phyloP scores from a whole-genome alignment of 2,888 invertebrate species.

The Drosophila melanosoma region DNA sequence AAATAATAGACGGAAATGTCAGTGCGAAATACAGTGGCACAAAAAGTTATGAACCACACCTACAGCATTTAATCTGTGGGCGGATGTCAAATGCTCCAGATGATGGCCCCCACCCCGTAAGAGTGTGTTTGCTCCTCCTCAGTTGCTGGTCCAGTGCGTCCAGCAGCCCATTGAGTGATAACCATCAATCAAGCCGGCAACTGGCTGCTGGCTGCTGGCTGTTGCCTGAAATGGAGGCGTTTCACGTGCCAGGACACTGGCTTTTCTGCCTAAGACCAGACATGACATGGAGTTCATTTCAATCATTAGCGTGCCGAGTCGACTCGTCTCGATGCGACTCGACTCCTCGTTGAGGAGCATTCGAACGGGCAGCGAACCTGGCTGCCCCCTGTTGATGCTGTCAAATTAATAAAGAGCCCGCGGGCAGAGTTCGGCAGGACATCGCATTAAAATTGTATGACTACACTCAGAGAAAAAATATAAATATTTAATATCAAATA shows the following conservation, averaged over 20 bases:
- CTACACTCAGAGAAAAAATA: background rate
- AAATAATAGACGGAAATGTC: constrained; percentile 55
- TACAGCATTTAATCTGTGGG: constrained; percentile 76
- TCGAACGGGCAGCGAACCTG: constrained; percentile 20
- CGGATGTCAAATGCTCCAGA: constrained; percentile 53
- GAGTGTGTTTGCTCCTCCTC: background rate
- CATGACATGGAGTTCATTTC: constrained; percentile 74
- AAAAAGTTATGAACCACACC: constrained; percentile 75
- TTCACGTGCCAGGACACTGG: constrained; percentile 43
- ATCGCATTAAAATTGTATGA: constrained; percentile 7
- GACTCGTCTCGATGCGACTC: constrained; percentile 16
- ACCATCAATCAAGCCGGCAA: constrained; percentile 74
- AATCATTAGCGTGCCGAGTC: constrained; percentile 74
- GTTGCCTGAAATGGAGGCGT: constrained; percentile 60
- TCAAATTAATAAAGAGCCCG: constrained; percentile 82
- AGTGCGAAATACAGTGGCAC: constrained; percentile 19
- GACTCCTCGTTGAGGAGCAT: constrained; percentile 13
- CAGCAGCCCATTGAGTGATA: constrained; percentile 68
- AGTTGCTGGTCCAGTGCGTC: constrained; percentile 7
- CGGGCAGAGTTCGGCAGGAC: constrained; percentile 23
- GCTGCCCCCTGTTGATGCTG: constrained; percentile 77
- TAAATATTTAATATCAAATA: background rate
- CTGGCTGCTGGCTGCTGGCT: constrained; percentile 30
- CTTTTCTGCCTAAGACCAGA: constrained; percentile 60
- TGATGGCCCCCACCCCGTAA: background rate